Conservation (phyloP, 2,888 invertebrate species). For the Tipula helvola region DNA sequence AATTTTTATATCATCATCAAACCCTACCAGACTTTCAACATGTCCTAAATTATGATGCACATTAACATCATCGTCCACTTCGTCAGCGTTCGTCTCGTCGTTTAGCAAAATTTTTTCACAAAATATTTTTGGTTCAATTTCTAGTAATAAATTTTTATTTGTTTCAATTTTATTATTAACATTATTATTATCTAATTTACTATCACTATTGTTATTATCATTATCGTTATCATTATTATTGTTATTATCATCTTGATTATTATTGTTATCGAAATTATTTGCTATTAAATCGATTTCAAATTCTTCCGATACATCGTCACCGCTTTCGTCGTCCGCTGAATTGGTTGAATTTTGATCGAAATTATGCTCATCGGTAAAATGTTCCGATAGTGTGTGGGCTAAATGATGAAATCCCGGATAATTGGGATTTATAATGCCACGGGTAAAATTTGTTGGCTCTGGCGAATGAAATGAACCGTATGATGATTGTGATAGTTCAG, state of each 20-base stretch:
- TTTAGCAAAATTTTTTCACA: conserved; percentile 13
- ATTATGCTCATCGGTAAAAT: conserved; percentile 24
- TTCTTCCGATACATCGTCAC: conserved; percentile 30
- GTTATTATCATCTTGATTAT: conserved; percentile 35
- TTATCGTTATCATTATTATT: conserved; percentile 37
- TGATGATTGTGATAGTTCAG: conserved; percentile 18
- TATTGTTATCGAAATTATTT: conserved; percentile 16
- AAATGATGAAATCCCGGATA: conserved; percentile 75
- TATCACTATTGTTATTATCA: conserved; percentile 27
- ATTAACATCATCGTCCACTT: neutral
- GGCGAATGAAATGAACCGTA: conserved; percentile 21
- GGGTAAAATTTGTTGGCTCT: conserved; percentile 35
- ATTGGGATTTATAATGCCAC: conserved; percentile 71
- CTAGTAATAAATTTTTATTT: conserved; percentile 13
- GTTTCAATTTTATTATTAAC: conserved; percentile 12
- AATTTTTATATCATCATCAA: neutral
- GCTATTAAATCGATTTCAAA: conserved; percentile 27
- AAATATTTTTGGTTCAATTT: conserved; percentile 14
- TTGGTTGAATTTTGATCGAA: conserved; percentile 33
- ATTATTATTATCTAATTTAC: conserved; percentile 24
- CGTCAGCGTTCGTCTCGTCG: neutral
- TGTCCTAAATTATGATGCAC: neutral
- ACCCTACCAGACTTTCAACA: neutral
- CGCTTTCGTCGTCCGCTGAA: conserved; percentile 22
- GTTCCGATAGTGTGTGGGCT: conserved; percentile 51